These are phyloP conservation scores for Boleophthalmus pectinirostris DNA, from an alignment of 2,113 vertebrate genomes.

Conservation along the genomic window DNA sequence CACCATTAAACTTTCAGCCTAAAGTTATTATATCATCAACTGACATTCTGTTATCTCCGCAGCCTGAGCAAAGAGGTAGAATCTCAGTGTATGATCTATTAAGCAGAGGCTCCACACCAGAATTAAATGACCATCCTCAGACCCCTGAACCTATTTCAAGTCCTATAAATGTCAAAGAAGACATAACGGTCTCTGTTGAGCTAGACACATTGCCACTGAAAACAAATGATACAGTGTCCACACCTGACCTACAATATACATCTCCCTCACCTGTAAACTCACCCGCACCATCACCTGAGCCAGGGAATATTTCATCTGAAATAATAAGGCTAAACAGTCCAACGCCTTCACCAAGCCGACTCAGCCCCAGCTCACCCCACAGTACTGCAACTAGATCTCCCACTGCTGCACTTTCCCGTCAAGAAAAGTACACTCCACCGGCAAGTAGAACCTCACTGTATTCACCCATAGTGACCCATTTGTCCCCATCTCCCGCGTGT, in stretches of 20 bases:
- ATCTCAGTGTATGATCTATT: slow-evolving; percentile 67
- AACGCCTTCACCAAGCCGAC: slow-evolving; percentile 43
- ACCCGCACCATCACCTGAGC: slow-evolving; percentile 40
- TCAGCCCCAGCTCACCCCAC: slow-evolving; percentile 18
- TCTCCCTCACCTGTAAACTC: slow-evolving; percentile 57
- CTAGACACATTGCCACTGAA: slow-evolving; percentile 29
- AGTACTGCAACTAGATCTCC: slow-evolving; percentile 37
- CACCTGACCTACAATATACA: slow-evolving; percentile 49
- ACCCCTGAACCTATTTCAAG: slow-evolving; percentile 39
- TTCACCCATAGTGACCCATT: slow-evolving; percentile 42
- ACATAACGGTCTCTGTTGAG: slow-evolving; percentile 33
- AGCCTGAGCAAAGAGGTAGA: slow-evolving; percentile 51
- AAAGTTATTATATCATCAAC: slow-evolving; percentile 27
- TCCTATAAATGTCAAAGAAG: slow-evolving; percentile 13
- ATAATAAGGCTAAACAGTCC: slow-evolving; percentile 19
- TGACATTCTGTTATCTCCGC: slow-evolving; percentile 49
- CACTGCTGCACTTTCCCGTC: slow-evolving; percentile 31
- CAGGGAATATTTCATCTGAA: slow-evolving; percentile 35
- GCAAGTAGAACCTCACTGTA: background rate
- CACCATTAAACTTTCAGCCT: slow-evolving; percentile 40
- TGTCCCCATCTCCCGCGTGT: slow-evolving; percentile 54
- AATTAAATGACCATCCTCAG: slow-evolving; percentile 29
- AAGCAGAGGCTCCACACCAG: slow-evolving; percentile 65
- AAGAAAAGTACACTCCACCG: slow-evolving; percentile 10
- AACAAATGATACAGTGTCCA: slow-evolving; percentile 30